Evolutionary conservation across 35 echinoderm and acorn worm species (phyloP), one percentile per base, ranked within the genome.

Genomic region (Anneissia japonica): DNA sequence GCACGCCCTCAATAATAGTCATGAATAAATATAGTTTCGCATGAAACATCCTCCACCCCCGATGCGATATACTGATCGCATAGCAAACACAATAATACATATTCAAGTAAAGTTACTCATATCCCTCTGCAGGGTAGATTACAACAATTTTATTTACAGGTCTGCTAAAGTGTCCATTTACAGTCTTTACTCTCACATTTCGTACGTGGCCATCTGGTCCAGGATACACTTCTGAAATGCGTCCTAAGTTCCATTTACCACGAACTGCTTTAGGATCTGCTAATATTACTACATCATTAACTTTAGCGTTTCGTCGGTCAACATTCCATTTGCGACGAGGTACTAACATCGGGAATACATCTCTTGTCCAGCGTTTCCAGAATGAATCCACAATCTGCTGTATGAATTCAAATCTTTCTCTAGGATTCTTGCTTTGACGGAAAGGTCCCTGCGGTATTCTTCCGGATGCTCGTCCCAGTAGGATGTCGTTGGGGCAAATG

Each of bases 131-230:
- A n/a, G 87, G 87, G 31, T 31, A 81, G 34, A 89, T 75, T 1
- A 89, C 87, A 28, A 76, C 87, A 81, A 89, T 74, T 46, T 89
- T 89, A 75, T n/a, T 82, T n/a, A 89, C 64, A 32, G 79, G 87
- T 37, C 79, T 81, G 40, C 46, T 81, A 23, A 36, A 41, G 46
- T 38, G 31, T 30, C 35, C 39, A 13, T 12, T 88, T 35, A 30
- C 23, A 72, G 74, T 78, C 45, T 81, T 82, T 28, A 81, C 80
- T 32, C 14, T 73, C 10, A 82, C 73, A 76, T 89, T 89, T 36
- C 87, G 77, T 2, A 82, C 79, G 7, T 43, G 33, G 38, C 43
- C 74, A 35, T 89, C 87, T 4, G 28, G 28, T 75, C 87, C 87
- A 46, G 87, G 87, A 35, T 74, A 89, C 28, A 89, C 87, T 75